Evolutionary conservation across 2,888 invertebrate species (phyloP).

Genomic region (Agonopterix subpropinquella): DNA sequence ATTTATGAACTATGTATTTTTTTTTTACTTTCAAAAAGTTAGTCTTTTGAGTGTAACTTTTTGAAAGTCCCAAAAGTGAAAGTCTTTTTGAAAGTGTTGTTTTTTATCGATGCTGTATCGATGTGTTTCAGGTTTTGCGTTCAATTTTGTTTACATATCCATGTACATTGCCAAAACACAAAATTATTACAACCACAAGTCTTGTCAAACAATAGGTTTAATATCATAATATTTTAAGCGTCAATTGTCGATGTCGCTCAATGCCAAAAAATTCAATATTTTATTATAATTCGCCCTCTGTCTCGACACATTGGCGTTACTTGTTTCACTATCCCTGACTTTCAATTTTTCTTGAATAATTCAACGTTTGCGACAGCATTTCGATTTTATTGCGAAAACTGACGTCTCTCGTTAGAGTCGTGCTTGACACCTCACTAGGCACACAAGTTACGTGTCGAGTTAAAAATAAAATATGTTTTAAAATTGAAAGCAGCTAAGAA

Average conservation of each 20-base stretch:
- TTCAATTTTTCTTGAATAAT: conserved; percentile 68
- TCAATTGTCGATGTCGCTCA: conserved; percentile 1
- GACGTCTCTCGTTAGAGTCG: conserved; percentile 44
- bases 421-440: conserved; percentile 24
- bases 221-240: conserved; percentile 7
- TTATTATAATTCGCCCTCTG: conserved; percentile 54
- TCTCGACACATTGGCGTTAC: conserved; percentile 50
- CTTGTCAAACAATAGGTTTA: conserved; percentile 18
- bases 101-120: too few relatives aligned
- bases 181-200: too few relatives aligned
- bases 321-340: conserved; percentile 49
- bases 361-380: conserved; percentile 38
- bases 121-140: too few relatives aligned
- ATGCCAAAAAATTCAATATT: conserved; percentile 41
- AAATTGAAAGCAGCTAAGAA: neutral
- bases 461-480: neutral
- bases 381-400: conserved; percentile 46
- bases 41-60: too few relatives aligned
- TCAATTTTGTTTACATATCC: too few relatives aligned
- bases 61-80: too few relatives aligned
- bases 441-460: neutral
- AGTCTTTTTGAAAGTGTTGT: too few relatives aligned
- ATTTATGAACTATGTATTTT: too few relatives aligned
- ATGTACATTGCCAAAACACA: too few relatives aligned
- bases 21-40: too few relatives aligned